These are phyloP conservation scores for Datnioides undecimradiatus DNA, from an alignment of 2,113 vertebrate species.

Conservation along the genomic window DNA sequence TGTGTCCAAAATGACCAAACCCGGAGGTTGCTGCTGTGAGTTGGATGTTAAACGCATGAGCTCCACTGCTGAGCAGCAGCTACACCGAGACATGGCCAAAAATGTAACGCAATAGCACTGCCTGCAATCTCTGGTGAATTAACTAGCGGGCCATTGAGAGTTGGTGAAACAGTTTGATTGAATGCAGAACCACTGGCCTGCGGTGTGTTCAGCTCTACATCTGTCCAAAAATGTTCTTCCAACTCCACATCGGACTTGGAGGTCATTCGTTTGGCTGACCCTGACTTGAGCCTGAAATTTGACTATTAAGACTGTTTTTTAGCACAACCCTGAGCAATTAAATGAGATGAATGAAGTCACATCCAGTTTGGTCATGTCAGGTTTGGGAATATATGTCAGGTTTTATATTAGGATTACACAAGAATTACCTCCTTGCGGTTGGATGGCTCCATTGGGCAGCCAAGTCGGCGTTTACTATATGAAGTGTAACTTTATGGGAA, in stretches of 20 bases:
- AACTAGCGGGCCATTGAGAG: constrained; percentile 39
- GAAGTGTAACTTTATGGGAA: too few relatives aligned
- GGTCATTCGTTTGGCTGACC: constrained; percentile 51
- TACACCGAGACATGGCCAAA: constrained; percentile 37
- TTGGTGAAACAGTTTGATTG: constrained; percentile 54
- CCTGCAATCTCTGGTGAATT: constrained; percentile 45
- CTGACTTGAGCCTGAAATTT: constrained; percentile 35
- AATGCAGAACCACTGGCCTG: constrained; percentile 54
- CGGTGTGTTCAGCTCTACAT: constrained; percentile 29
- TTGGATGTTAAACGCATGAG: constrained; percentile 25
- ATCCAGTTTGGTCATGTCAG: constrained; percentile 16
- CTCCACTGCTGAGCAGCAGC: constrained; percentile 32
- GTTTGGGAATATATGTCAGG: constrained; percentile 16
- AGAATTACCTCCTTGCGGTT: too few relatives aligned
- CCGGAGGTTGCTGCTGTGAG: constrained; percentile 44
- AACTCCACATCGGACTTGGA: constrained; percentile 13
- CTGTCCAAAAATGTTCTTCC: constrained; percentile 51
- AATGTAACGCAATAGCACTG: constrained; percentile 51
- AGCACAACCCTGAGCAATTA: constrained; percentile 26
- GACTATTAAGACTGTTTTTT: constrained; percentile 32
- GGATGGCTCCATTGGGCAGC: too few relatives aligned
- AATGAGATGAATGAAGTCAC: constrained; percentile 28
- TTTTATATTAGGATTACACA: constrained; percentile 21
- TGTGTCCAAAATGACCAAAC: constrained; percentile 66
- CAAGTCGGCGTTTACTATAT: too few relatives aligned